These are phyloP conservation scores for Spermophilus dauricus DNA, from an alignment of 2,113 vertebrate genomes.

Conservation along the genomic window DNA sequence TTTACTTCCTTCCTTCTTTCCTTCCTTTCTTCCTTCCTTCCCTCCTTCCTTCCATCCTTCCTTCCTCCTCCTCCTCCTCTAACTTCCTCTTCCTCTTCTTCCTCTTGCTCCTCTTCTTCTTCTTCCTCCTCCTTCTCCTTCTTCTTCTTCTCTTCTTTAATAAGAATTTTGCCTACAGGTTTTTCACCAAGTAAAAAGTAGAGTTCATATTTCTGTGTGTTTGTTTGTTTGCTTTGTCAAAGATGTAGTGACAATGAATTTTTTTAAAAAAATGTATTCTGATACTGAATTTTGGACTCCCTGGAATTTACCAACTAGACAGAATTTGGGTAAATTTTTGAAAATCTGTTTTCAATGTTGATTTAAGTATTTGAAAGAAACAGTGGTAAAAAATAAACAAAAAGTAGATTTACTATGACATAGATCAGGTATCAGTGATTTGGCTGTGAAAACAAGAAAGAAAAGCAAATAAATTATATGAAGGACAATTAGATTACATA, in stretches of 20 bases:
- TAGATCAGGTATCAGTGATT: not conserved
- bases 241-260: not conserved
- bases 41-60: not conserved
- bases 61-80: no score
- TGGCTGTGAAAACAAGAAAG: not conserved
- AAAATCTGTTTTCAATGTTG: not conserved
- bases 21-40: not conserved
- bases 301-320: not conserved
- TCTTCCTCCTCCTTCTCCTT: not conserved
- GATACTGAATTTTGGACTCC: not conserved
- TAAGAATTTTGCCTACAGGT: not conserved
- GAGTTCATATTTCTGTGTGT: not conserved
- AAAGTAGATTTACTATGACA: not conserved
- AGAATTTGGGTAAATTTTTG: slow-evolving; percentile 32
- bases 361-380: slow-evolving; percentile 3
- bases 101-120: no score
- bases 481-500: slow-evolving; percentile 12
- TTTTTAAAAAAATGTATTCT: not conserved
- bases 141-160: not conserved
- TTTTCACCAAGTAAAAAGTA: slow-evolving; percentile 11
- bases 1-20: not conserved
- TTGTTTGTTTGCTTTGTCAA: not conserved
- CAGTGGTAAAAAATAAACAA: not conserved
- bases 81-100: no score
- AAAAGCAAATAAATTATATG: not conserved